Percentiles rank a stretch among this genome's conserved stretches.
These are phyloP conservation scores for Silurus glanis DNA, from an alignment of 2,113 vertebrate species.

Conservation along the genomic window DNA sequence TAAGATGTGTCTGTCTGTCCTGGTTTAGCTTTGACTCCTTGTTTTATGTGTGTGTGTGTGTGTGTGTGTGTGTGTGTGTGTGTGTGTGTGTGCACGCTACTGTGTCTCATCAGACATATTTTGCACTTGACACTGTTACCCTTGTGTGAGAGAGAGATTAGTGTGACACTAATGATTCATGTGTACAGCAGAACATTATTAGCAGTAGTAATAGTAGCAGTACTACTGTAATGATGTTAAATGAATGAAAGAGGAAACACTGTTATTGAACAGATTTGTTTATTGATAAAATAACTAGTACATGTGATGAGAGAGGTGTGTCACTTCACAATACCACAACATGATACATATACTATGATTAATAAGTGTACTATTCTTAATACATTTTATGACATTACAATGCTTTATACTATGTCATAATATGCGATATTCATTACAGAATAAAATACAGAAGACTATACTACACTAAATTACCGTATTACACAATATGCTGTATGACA, in stretches of 20 bases:
- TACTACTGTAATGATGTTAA: neutral
- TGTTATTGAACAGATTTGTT: neutral
- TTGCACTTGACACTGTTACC: slow-evolving; percentile 58
- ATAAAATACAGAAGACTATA: too few species aligned
- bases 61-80: slow-evolving; percentile 1
- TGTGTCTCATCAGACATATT: slow-evolving; percentile 47
- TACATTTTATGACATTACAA: too few species aligned
- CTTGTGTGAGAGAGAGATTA: slow-evolving; percentile 22
- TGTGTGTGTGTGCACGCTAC: neutral
- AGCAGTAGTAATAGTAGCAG: neutral
- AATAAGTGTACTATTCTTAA: too few species aligned
- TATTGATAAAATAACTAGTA: neutral
- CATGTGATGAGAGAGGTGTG: neutral
- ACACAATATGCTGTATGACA: neutral
- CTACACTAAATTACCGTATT: neutral
- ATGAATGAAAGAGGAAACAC: neutral
- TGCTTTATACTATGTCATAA: too few species aligned
- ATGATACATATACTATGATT: too few species aligned
- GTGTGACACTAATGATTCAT: neutral
- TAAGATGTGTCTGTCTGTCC: slow-evolving; percentile 22
- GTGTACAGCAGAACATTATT: neutral
- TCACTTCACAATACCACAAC: neutral
- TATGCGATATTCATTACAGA: too few species aligned
- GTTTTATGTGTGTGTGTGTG: slow-evolving; percentile 1
- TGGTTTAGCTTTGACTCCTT: neutral